Percentiles rank a stretch among this genome's conserved stretches.
Conservation (phyloP, 2,888 invertebrate genomes). For the Torymus aiolomorphi region DNA sequence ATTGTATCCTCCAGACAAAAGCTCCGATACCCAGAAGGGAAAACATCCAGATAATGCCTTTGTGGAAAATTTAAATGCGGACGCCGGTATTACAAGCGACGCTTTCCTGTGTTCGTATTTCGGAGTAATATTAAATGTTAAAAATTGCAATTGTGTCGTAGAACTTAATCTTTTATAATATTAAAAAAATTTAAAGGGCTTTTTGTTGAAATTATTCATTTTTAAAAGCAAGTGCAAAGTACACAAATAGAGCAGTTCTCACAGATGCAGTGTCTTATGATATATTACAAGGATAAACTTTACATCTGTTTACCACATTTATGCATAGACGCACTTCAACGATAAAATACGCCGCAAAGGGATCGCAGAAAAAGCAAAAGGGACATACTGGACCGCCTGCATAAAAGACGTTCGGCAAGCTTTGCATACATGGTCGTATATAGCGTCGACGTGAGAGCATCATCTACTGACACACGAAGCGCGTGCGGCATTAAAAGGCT, state of each 20-base stretch:
- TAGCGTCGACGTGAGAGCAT: conserved; percentile 41
- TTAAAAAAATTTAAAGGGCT: too few species aligned
- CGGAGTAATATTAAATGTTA: too few species aligned
- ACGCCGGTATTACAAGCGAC: neutral
- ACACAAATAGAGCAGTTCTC: too few species aligned
- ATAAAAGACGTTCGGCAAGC: conserved; percentile 17
- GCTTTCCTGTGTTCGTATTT: too few species aligned
- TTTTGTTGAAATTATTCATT: too few species aligned
- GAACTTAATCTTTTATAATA: too few species aligned
- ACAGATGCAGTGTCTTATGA: neutral
- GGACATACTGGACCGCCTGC: neutral
- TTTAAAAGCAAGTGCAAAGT: too few species aligned
- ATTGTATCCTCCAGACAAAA: conserved; percentile 57
- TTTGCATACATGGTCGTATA: conserved; percentile 3
- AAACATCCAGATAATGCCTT: conserved; percentile 50
- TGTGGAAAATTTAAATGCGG: conserved; percentile 44
- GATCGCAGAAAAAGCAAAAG: neutral
- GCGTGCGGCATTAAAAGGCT: conserved; percentile 66
- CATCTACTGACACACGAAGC: conserved; percentile 66
- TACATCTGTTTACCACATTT: conserved; percentile 20
- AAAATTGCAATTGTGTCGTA: too few species aligned
- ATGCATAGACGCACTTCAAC: conserved; percentile 4
- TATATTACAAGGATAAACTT: neutral
- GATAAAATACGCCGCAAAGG: conserved; percentile 8
- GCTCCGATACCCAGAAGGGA: conserved; percentile 51